Percentiles rank a stretch among this genome's conserved stretches.
These are phyloP conservation scores for Otus sunia DNA, from an alignment of 2,113 vertebrate species.

Conservation along the genomic window DNA sequence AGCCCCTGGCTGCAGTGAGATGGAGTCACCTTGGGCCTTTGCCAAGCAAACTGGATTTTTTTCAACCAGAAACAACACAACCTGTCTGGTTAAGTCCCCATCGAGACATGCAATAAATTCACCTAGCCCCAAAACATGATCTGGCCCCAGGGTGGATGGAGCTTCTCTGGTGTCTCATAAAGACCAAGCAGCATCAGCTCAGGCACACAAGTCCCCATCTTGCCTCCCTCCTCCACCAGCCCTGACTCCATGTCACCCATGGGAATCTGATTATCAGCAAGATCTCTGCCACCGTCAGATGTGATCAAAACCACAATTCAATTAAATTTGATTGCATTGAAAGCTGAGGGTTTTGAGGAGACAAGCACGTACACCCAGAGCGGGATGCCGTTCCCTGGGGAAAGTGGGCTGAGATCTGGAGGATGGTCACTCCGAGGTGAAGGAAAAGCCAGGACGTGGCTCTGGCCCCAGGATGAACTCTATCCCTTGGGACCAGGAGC, in stretches of 20 bases:
- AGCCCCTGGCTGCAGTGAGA: neutral
- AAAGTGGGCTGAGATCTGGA: neutral
- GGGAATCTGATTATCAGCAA: constrained; percentile 11
- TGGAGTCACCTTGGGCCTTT: neutral
- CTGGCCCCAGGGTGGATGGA: neutral
- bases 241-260: neutral
- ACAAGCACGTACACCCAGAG: neutral
- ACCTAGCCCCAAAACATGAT: rapidly evolving
- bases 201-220: neutral
- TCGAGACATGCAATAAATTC: rapidly evolving
- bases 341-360: neutral
- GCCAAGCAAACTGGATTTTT: neutral
- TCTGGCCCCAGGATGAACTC: neutral
- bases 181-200: neutral
- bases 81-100: neutral
- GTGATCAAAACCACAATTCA: constrained; percentile 32
- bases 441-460: neutral
- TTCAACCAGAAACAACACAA: neutral
- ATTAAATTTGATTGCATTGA: neutral
- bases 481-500: neutral
- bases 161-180: neutral
- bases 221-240: neutral
- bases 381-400: rapidly evolving
- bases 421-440: neutral
- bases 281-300: constrained; percentile 2